A percentile compares a stretch with the other conserved stretches of the same genome.
phyloP scores from a whole-genome alignment of 2,113 vertebrate species.

The Asarcornis scutulata region DNA sequence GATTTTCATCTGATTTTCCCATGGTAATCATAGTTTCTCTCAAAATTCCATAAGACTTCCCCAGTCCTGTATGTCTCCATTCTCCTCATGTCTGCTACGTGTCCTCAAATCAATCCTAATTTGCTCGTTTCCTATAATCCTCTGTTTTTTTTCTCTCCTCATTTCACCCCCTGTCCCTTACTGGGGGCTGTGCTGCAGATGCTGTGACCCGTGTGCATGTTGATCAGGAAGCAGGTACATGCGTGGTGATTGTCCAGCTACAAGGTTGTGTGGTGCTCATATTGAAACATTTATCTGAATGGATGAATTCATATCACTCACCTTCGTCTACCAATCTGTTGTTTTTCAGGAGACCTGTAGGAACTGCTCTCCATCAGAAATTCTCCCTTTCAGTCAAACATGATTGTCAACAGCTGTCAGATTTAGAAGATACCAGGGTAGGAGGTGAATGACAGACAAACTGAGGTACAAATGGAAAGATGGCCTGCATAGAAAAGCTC shows the following conservation, averaged over 20 bases:
- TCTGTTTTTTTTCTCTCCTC: background rate
- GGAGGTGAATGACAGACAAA: background rate
- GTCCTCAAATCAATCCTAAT: background rate
- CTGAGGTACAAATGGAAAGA: background rate
- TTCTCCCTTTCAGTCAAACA: background rate
- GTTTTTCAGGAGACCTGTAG: background rate
- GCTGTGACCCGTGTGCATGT: accelerated
- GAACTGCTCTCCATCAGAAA: background rate
- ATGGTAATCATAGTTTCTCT: background rate
- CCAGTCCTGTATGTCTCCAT: background rate
- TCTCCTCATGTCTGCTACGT: background rate
- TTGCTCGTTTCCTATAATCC: background rate
- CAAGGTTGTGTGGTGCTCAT: background rate
- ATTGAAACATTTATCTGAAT: background rate
- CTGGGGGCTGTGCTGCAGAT: background rate
- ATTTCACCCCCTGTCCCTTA: background rate
- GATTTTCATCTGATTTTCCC: background rate
- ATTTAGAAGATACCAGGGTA: background rate
- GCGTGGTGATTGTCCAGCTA: background rate
- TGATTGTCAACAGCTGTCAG: background rate
- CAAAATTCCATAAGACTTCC: background rate
- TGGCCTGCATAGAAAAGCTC: background rate
- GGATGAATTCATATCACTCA: background rate
- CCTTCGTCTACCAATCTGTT: background rate
- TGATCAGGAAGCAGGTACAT: background rate